Evolutionary conservation across 2,113 vertebrate genomes (phyloP), one percentile per base, ranked within the genome.

Genomic region (Micromys minutus): DNA sequence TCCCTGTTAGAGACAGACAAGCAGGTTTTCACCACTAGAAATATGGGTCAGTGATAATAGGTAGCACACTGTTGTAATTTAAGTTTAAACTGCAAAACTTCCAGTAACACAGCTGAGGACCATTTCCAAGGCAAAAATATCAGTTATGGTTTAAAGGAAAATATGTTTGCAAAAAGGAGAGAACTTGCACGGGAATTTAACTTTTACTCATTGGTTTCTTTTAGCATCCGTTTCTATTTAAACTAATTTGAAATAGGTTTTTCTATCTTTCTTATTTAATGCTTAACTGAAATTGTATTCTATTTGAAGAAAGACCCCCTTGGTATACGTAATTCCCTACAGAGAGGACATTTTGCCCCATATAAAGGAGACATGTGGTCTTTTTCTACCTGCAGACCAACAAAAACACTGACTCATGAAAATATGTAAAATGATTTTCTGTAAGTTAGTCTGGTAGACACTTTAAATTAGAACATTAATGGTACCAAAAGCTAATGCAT

Each of bases 121-220:
- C 59, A 63, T 97, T 97, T 96, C 95, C 95, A 97, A 95, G 89
- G 95, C 77, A 91, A 97, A 93, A 89, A 57, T 93, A 96, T 96
- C 95, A 96, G 95, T 96, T 97, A 95, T 85, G 87, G 89, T 93
- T 93, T 94, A 36, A 89, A 95, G 86, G 69, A 90, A 83, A 77
- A 90, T 69, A 36, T 57, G 76, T 59, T 92, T 96, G 57, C 52
- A 87, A 87, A 91, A 65, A 95, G 95, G 24, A 93, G 87, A 95
- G 63, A 80, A 88, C 50, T 72, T 95, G 87, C 80, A 93, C 86
- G 89, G 47, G 83, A 95, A 97, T 84, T 95, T 76, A 96, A 90
- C 89, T 85, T 80, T 63, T 89, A 90, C 69, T 95, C 52, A 76
- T 91, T 89, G 87, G 84, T 87, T 57, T n/a, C 55, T 57, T 59